Base-by-base conservation (phyloP, 2,797 vertebrate genomes). In the Onychomys leucogaster region DNA sequence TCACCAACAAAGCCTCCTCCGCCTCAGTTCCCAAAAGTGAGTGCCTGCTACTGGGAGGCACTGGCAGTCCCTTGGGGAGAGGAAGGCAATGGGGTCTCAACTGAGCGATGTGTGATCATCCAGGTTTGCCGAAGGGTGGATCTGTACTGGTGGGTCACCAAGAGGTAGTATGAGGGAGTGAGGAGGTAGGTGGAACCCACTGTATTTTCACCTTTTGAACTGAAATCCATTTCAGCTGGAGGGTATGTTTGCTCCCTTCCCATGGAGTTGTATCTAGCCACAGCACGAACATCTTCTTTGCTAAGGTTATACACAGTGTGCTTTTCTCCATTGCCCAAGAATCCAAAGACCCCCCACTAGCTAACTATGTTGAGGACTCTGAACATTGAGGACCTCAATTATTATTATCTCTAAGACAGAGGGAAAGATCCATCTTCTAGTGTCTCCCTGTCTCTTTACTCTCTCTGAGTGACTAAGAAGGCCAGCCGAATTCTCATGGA, bases 1-100 rank as follows among this genome's bases (percentile, higher is more conserved):
- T 77, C 71, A 34, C 29, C 85, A 96, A 98, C 97, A 98, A 91
- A 84, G 69, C 95, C 93, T 95, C 92, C 77, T n/a, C 94, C 97
- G n/a, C 25, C 84, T 88, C 49, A 25, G 76, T 14, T 94, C 77
- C 52, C 78, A 84, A 75, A 95, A 92, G 83, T 93, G 95, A 97
- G 95, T 84, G 63, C 91, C 94, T 94, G 75, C 73, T 77, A 65
- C 91, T 61, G 43, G 61, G 91, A 97, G 69, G 55, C 5, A 78
- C 69, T 95, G 61, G 6, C 90, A 94, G 69, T 14, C 69, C 80
- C 63, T 61, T 37, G 49, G 95, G 55, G 78, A 89, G 0, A 1
- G n/a, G 43, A 91, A 63, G 27, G 27, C 29, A 13, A 34, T 11
- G 23, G 90, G 67, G 46, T 86, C 75, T 84, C 59, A 55, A 49